A percentile compares a stretch with the other conserved stretches of the same genome.
Conservation (phyloP, 2,797 vertebrate species). For the Phoeniculus purpureus region DNA sequence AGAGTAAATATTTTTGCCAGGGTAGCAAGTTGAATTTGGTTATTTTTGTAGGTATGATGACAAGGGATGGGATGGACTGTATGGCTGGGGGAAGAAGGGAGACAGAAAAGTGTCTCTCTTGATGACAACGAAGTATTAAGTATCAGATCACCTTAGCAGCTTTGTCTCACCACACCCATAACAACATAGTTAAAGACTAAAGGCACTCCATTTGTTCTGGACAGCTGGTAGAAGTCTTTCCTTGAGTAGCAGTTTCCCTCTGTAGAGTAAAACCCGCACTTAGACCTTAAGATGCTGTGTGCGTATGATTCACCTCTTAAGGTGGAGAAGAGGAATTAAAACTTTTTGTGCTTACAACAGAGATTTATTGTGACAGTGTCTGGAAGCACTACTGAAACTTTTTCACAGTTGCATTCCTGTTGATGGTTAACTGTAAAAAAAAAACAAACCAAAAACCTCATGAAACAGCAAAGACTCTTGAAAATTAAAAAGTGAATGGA, state of each 20-base stretch:
- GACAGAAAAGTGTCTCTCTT: background rate
- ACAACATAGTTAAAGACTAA: background rate
- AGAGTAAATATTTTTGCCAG: background rate
- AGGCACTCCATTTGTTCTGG: constrained; percentile 12
- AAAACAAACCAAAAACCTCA: background rate
- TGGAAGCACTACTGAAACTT: background rate
- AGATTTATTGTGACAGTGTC: accelerated
- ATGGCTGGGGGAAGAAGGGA: background rate
- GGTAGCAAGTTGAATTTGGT: background rate
- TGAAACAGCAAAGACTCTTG: background rate
- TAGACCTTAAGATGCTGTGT: background rate
- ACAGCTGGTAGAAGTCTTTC: constrained; percentile 13
- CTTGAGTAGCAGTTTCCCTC: constrained; percentile 34
- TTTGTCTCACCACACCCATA: background rate
- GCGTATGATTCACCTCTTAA: background rate
- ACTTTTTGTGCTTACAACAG: background rate
- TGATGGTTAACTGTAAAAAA: background rate
- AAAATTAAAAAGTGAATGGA: background rate
- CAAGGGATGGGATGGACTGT: background rate
- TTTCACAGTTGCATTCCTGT: background rate
- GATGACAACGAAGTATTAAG: background rate
- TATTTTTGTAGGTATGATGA: background rate
- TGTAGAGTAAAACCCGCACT: constrained; percentile 10
- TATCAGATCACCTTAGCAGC: constrained; percentile 11
- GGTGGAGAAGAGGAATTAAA: background rate